Evolutionary conservation across 2,113 vertebrate genomes (phyloP).

Genomic region (Gambusia affinis): DNA sequence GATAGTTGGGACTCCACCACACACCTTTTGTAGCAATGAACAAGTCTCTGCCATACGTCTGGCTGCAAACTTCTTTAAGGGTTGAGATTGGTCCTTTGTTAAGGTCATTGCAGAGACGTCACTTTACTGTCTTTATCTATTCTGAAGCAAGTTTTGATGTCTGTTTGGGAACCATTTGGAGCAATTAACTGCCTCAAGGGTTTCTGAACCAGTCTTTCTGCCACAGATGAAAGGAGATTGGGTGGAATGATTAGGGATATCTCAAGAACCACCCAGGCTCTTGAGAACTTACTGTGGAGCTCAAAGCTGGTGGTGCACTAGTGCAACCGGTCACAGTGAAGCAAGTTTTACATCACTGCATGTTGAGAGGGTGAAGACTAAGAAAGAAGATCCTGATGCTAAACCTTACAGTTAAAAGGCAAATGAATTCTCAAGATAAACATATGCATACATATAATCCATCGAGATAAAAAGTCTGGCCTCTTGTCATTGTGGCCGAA

Average conservation of each 20-base stretch:
- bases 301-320: too few relatives aligned
- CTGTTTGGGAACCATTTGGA: not conserved
- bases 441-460: not conserved
- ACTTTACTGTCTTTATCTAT: too few relatives aligned
- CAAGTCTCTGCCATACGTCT: not conserved
- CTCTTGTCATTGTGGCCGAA: not conserved
- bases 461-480: not conserved
- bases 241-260: not conserved
- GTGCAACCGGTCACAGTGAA: too few relatives aligned
- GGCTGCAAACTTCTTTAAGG: not conserved
- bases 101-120: too few relatives aligned
- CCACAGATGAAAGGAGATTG: not conserved
- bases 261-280: too few relatives aligned
- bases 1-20: not conserved
- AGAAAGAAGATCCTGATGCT: not conserved
- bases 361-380: not conserved
- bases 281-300: too few relatives aligned
- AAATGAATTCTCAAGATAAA: not conserved
- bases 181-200: not conserved
- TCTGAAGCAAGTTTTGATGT: not conserved
- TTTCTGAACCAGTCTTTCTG: not conserved
- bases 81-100: too few relatives aligned
- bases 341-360: not conserved
- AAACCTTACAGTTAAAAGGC: too few relatives aligned
- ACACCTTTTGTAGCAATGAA: not conserved